Conservation (phyloP, 2,888 invertebrate species). For the Cephus runcator region DNA sequence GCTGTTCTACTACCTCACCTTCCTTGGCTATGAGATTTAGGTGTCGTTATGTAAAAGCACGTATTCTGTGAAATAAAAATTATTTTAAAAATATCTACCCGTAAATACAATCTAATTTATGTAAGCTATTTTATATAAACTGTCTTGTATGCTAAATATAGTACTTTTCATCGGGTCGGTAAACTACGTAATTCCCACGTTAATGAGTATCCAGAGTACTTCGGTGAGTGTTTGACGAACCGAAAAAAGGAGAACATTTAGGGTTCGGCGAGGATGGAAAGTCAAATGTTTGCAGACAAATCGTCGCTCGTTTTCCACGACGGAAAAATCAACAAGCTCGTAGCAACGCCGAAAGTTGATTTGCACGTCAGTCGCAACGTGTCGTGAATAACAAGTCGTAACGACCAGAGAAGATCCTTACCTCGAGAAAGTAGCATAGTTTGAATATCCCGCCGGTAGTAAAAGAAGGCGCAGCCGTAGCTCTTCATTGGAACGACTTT, state of each 20-base stretch:
- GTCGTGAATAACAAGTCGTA: not conserved
- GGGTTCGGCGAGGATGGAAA: conserved; percentile 10
- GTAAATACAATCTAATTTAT: no score
- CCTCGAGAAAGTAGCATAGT: not conserved
- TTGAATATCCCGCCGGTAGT: not conserved
- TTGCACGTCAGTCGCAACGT: not conserved
- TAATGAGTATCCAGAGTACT: not conserved
- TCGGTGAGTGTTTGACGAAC: not conserved
- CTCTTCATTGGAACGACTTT: not conserved
- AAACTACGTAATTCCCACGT: not conserved
- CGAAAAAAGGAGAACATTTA: not conserved
- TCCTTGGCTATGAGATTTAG: not conserved
- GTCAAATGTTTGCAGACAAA: conserved; percentile 45
- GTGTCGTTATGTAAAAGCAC: not conserved
- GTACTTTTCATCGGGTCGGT: not conserved
- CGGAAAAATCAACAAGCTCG: conserved; percentile 41
- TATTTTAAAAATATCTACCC: no score
- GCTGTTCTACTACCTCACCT: not conserved
- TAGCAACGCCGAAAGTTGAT: not conserved
- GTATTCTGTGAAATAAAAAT: not conserved
- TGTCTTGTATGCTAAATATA: not conserved
- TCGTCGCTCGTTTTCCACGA: conserved; percentile 38
- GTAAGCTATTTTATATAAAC: not conserved
- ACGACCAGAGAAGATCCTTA: not conserved
- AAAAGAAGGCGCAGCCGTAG: not conserved